phyloP scores from a whole-genome alignment of 2,888 invertebrate genomes.

The Rotaria macrura region DNA sequence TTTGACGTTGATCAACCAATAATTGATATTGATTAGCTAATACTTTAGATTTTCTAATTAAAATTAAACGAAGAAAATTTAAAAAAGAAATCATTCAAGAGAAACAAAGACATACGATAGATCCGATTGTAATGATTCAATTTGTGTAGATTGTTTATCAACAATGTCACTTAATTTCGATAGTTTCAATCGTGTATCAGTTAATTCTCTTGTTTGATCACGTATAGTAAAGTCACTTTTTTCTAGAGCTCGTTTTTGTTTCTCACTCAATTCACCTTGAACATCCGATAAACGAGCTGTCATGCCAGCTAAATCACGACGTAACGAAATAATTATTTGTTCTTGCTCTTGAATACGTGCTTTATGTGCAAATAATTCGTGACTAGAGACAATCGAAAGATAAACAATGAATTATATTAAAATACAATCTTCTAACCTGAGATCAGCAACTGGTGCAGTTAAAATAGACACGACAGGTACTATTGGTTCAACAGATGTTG shows the following conservation, averaged over 20 bases:
- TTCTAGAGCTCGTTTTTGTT: slow-evolving; percentile 48
- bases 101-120: not conserved
- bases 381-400: too few relatives aligned
- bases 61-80: not conserved
- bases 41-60: not conserved
- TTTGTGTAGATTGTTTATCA: slow-evolving; percentile 37
- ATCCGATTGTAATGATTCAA: slow-evolving; percentile 28
- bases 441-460: not conserved
- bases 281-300: slow-evolving; percentile 47
- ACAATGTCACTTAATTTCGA: slow-evolving; percentile 47
- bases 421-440: not conserved
- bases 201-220: slow-evolving; percentile 42
- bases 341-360: slow-evolving; percentile 44
- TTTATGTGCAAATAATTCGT: slow-evolving; percentile 44
- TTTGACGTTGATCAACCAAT: not conserved
- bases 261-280: slow-evolving; percentile 47
- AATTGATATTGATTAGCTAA: slow-evolving; percentile 17
- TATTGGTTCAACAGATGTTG: not conserved
- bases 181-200: slow-evolving; percentile 44
- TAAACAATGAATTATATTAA: not conserved
- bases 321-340: slow-evolving; percentile 43
- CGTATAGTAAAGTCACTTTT: slow-evolving; percentile 40
- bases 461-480: not conserved
- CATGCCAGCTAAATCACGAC: slow-evolving; percentile 46
- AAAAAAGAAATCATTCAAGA: not conserved